Evolutionary conservation across 1,140 invertebrate genomes (phyloP).

Genomic region (Anadara kagoshimensis): DNA sequence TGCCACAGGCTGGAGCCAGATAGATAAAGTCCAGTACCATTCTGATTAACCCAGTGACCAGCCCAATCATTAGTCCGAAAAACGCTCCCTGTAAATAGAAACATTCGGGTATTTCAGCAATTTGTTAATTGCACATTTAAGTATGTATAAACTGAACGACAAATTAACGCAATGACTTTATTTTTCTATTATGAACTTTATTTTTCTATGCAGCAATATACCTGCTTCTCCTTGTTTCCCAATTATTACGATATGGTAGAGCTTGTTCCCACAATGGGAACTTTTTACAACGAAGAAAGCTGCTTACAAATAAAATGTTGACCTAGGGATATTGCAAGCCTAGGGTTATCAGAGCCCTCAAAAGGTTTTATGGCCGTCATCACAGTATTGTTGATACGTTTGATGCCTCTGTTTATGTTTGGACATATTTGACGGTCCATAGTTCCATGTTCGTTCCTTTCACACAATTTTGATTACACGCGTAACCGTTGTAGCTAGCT

Average conservation of each 20-base stretch:
- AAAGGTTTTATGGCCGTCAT: constrained; percentile 71
- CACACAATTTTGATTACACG: no score
- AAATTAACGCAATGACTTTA: background rate
- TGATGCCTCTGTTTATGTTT: background rate
- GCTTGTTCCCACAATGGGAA: no score
- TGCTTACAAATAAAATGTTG: no score
- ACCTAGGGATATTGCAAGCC: no score
- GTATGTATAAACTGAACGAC: constrained; percentile 55
- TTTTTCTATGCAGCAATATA: constrained; percentile 75
- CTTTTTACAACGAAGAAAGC: no score
- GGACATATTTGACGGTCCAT: background rate
- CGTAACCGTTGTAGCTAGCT: no score
- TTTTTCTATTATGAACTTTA: constrained; percentile 59
- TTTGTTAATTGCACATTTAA: background rate
- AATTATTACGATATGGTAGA: no score
- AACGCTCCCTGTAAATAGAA: constrained; percentile 74
- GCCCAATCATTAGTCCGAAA: constrained; percentile 76
- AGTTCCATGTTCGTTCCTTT: background rate
- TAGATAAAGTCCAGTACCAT: constrained; percentile 64
- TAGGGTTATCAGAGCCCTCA: no score
- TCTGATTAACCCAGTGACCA: constrained; percentile 73
- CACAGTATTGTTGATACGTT: background rate
- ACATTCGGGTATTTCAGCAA: background rate
- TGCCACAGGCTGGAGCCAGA: constrained; percentile 60
- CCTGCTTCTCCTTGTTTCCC: no score